Evolutionary conservation across 1,140 invertebrate genomes (phyloP), one percentile per base, ranked within the genome.

Genomic region (Dendroctonus valens): DNA sequence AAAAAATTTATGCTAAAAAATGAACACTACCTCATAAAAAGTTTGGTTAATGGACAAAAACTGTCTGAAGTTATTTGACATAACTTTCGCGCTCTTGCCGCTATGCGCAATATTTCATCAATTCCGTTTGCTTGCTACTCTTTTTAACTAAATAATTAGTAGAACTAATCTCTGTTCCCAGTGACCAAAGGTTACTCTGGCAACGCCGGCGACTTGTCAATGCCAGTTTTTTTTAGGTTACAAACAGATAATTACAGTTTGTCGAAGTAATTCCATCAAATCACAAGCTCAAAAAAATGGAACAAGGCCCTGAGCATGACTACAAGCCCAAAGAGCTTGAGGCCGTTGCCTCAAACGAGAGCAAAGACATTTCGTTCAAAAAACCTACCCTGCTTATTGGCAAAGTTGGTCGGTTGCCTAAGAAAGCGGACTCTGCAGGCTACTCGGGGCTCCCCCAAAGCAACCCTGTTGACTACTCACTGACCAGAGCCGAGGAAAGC

Each of bases 341-440:
- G 3, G 26, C 26, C 26, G 26, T 3, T 26, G 26, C 26, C 26
- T 26, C 26, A 26, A 26, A 1, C 26, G 26, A 26, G 26, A 26
- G 26, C 26, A 26, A 26, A 3, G 26, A 26, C 26, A 46, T 37
- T 11, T 48, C 66, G 0, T 78, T 78, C 65, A 79, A 79, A 64
- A 78, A 74, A 63, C 77, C 77, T 15, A 61, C 49, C 0, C 11
- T 79, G 44, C 61, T 79, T 41, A 69, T 79, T 39, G 77, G 76
- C 8, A 79, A 79, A 77, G 66, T 75, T n/a, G 76, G 77, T 3
- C 63, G 69, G 55, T 69, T 78, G 12, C 75, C 77, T 9, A 73
- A 72, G 59, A 76, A 74, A 69, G n/a, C 70, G 53, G 26, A 26
- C 26, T 26, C 26, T 26, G 26, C 3, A 26, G 26, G 26, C 26